Percentiles rank a stretch among this genome's conserved stretches.
Evolutionary conservation across 2,888 invertebrate species (phyloP).

Genomic region (Cataglyphis cursor): DNA sequence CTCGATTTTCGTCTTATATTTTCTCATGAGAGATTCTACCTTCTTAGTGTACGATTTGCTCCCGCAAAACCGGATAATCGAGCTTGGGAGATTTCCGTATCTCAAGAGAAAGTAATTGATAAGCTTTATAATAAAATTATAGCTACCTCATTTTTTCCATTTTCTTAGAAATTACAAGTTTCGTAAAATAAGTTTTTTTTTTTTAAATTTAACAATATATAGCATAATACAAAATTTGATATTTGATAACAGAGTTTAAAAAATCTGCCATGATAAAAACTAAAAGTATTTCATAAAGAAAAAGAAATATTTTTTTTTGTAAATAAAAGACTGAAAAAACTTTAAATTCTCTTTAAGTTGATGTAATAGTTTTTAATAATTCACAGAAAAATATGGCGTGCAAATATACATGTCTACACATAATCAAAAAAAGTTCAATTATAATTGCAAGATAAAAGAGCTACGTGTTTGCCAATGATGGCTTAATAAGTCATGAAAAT

Average conservation of each 20-base stretch:
- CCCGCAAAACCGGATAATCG: slow-evolving; percentile 36
- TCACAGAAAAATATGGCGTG: background rate
- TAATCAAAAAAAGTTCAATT: background rate
- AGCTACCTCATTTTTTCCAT: background rate
- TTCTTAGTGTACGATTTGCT: slow-evolving; percentile 27
- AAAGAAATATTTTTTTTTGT: background rate
- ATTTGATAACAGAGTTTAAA: background rate
- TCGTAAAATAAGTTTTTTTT: background rate
- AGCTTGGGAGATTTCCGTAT: slow-evolving; percentile 37
- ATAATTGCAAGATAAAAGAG: background rate
- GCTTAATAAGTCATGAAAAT: slow-evolving; percentile 46
- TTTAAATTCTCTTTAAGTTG: background rate
- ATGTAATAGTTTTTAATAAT: background rate
- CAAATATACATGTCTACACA: background rate
- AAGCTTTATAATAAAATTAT: slow-evolving; percentile 3
- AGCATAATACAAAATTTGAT: background rate
- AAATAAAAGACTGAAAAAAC: background rate
- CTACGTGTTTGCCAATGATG: slow-evolving; percentile 41
- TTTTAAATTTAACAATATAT: background rate
- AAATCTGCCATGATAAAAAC: background rate
- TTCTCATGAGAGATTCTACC: slow-evolving; percentile 18
- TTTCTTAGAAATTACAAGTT: background rate
- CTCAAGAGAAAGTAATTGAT: background rate
- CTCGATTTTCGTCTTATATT: slow-evolving; percentile 61
- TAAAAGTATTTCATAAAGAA: background rate